phyloP scores from a whole-genome alignment of 2,113 vertebrate genomes.

The Alces alces region DNA sequence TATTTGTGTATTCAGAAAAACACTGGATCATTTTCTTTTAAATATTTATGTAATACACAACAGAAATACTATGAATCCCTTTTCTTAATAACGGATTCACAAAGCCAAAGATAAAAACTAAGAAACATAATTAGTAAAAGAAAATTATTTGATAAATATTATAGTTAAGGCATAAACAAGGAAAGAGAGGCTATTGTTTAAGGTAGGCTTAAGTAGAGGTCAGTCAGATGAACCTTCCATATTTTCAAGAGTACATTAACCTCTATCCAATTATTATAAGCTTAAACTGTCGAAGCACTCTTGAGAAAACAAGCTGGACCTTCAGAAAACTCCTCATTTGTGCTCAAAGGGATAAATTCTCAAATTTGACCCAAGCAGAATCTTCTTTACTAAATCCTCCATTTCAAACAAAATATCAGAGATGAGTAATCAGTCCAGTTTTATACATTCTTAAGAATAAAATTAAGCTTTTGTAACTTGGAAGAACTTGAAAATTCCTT shows the following conservation, averaged over 20 bases:
- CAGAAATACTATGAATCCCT: background rate
- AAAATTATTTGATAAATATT: background rate
- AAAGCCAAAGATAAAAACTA: background rate
- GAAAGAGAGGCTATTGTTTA: background rate
- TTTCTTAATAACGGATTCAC: background rate
- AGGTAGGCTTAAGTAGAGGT: background rate
- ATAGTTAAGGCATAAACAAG: background rate
- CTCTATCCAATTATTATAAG: background rate
- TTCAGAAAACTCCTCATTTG: background rate
- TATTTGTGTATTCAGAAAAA: background rate
- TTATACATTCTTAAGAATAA: constrained; percentile 1
- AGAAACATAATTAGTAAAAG: background rate
- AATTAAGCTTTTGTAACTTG: background rate
- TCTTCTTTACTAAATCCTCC: background rate
- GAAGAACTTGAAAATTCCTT: background rate
- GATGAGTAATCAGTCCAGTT: background rate
- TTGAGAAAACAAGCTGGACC: background rate
- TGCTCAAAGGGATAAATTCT: background rate
- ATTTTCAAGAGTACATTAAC: background rate
- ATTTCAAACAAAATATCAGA: background rate
- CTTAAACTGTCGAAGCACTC: background rate
- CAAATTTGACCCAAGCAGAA: background rate
- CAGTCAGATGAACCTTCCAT: background rate
- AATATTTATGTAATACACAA: background rate
- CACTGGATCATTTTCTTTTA: background rate